Evolutionary conservation across 1,140 invertebrate genomes (phyloP).

Genomic region (Drosophila equinoxialis): DNA sequence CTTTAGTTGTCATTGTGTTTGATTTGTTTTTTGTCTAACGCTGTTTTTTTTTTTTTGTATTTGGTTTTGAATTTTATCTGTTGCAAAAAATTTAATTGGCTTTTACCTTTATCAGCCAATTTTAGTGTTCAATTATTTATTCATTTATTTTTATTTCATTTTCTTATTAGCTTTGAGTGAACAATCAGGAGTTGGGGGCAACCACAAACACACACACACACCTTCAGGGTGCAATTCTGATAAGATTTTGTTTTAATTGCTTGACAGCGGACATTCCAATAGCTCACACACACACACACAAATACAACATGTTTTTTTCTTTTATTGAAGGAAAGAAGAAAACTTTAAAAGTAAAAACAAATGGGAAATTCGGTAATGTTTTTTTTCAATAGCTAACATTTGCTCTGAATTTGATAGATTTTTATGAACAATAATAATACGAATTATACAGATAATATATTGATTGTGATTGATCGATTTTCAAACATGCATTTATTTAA

Average conservation of each 20-base stretch:
- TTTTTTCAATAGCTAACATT: no score
- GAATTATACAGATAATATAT: no score
- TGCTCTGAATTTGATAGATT: no score
- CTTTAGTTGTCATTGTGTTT: constrained; percentile 34
- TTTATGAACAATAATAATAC: no score
- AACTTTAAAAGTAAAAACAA: neutral
- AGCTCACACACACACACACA: constrained; percentile 18
- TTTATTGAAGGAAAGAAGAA: constrained; percentile 4
- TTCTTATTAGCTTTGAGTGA: neutral
- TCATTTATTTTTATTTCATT: constrained; percentile 26
- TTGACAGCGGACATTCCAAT: constrained; percentile 70
- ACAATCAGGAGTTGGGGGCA: constrained; percentile 23
- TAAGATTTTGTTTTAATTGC: constrained; percentile 69
- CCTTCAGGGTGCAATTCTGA: constrained; percentile 55
- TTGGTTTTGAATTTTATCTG: constrained; percentile 13
- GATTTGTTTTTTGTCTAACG: constrained; percentile 65
- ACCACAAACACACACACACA: constrained; percentile 35
- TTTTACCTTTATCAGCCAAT: constrained; percentile 12
- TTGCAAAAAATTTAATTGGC: constrained; percentile 42
- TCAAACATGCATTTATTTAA: no score
- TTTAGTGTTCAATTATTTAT: constrained; percentile 32
- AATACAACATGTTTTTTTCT: constrained; percentile 6
- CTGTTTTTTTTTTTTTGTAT: constrained; percentile 41
- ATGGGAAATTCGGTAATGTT: neutral
- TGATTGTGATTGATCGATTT: no score